A percentile compares a stretch with the other conserved stretches of the same genome.
Evolutionary conservation across 2,113 vertebrate species (phyloP).

Genomic region (Burhinus oedicnemus): DNA sequence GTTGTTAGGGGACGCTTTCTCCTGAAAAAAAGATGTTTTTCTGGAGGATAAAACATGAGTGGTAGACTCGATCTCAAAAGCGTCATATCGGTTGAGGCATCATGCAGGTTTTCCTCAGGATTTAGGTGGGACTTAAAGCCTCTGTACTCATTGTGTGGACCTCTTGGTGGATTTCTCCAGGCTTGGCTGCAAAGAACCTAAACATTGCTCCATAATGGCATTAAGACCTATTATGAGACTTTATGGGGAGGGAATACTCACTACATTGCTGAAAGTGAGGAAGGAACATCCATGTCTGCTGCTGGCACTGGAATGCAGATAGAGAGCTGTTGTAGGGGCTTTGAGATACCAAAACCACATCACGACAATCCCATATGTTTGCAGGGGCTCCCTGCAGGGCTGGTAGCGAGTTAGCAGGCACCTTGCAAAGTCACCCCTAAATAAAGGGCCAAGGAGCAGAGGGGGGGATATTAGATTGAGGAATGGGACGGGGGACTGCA

Average conservation of each 20-base stretch:
- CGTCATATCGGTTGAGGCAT: not conserved
- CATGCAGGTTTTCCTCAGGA: not conserved
- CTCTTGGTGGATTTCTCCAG: not conserved
- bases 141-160: not conserved
- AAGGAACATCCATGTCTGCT: not conserved
- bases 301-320: not conserved
- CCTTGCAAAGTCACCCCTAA: not conserved
- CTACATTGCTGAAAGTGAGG: not conserved
- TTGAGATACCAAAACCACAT: not conserved
- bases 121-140: not conserved
- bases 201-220: accelerated
- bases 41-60: not conserved
- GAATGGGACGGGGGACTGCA: not conserved
- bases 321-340: not conserved
- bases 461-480: too few relatives aligned
- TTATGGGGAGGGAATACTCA: not conserved
- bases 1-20: not conserved
- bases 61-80: not conserved
- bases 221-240: not conserved
- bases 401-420: not conserved
- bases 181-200: not conserved
- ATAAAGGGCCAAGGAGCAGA: not conserved
- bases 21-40: not conserved
- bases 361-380: not conserved
- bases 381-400: not conserved